Percentiles rank a stretch among this genome's conserved stretches.
Evolutionary conservation across 2,797 vertebrate genomes (phyloP).

Genomic region (Crocodylus rhombifer): DNA sequence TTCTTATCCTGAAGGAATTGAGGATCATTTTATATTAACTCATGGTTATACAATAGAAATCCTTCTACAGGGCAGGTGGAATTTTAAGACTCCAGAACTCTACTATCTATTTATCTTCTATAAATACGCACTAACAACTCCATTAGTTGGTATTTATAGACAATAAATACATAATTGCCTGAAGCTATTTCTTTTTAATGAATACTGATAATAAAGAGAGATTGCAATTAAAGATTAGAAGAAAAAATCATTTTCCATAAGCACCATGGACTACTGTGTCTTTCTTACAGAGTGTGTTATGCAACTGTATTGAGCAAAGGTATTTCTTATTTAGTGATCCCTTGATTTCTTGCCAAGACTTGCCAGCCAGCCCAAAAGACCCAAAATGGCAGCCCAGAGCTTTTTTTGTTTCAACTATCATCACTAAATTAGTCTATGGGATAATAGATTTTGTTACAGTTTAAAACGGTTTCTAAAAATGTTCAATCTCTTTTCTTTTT

Average conservation of each 20-base stretch:
- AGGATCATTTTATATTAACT: not conserved
- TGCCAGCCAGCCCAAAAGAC: not conserved
- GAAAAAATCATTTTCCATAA: not conserved
- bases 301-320: not conserved
- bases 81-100: not conserved
- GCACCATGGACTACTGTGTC: not conserved
- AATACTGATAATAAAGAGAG: not conserved
- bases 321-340: not conserved
- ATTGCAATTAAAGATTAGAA: conserved; percentile 50
- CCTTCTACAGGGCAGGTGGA: not conserved
- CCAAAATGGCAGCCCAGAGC: not conserved
- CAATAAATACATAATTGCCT: not conserved
- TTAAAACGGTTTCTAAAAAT: conserved; percentile 11
- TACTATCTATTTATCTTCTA: not conserved
- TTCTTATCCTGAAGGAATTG: not conserved
- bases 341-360: not conserved
- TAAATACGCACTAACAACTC: not conserved
- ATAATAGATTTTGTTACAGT: not conserved
- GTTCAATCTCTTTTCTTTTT: not conserved
- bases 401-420: not conserved
- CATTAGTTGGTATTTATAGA: conserved; percentile 12
- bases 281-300: not conserved
- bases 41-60: not conserved
- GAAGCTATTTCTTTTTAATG: not conserved
- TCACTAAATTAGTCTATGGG: not conserved